Base-by-base conservation (phyloP, 2,113 vertebrate species). In the Grantiella picta region DNA sequence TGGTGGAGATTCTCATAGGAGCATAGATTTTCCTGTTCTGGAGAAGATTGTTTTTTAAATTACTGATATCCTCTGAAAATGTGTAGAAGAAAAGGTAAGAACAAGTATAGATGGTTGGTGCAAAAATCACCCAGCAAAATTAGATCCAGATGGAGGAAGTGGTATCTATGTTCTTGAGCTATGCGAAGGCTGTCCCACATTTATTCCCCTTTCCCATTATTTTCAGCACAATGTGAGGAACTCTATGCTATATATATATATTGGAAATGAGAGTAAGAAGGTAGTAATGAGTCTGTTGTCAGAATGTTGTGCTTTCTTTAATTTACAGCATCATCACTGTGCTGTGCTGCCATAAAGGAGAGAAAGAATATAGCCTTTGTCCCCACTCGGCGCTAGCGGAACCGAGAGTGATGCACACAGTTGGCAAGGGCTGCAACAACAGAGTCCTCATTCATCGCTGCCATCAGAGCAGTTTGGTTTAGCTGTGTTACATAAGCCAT, bases 291-390 rank as follows among this genome's bases (percentile, higher is more conserved):
- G 59, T 29, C 65, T 59, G 69, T 89, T 95, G 80, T 73, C 16
- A 19, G 78, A 4, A 9, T 59, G 73, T 80, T 82, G 69, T 89
- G 66, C 78, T 91, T 84, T 66, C 91, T 82, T 61, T 90, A 86
- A 86, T 75, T 76, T 45, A 54, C 72, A 88, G 91, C 78, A 57
- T 63, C 49, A 10, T 63, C 21, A 0, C 60, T 92, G 84, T 79
- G 80, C 87, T 72, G 54, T 31, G 75, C 68, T 88, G 87, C 81
- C 71, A 9, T 29, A n/a, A 57, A 66, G 88, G 87, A 90, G 90
- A 96, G 93, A 96, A 90, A 96, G 93, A 96, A 90, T 93, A 83
- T 92, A 35, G 79, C 79, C 94, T 91, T 95, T 96, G 94, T 97
- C 79, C 82, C 56, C 2, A 0, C 64, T 35, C 12, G 4, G 8